Evolutionary conservation across 2,797 vertebrate species (phyloP), one percentile per base, ranked within the genome.

Genomic region (Pangasius mekongensis): DNA sequence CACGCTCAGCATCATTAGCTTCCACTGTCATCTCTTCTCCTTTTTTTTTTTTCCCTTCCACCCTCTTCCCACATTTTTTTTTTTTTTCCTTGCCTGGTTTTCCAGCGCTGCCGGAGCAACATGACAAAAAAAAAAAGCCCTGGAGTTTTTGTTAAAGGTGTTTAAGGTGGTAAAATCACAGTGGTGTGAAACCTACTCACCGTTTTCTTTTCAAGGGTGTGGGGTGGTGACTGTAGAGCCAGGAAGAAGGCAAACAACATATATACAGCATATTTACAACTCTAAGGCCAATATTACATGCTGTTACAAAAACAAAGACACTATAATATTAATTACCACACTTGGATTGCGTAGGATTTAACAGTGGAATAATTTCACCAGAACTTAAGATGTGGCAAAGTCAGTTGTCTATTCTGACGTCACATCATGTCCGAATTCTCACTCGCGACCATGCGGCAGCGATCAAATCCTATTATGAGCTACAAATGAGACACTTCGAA

Each of bases 1-100:
- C 92, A 92, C 92, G 91, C 91, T 94, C 94, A 92, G 93, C 93
- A 94, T 95, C 94, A 95, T 96, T 95, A 95, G 91, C 89, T 92
- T 92, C 69, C 89, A 86, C 52, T 74, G 66, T 85, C 66, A 11
- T 64, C 86, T 84, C 30, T 64, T 85, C 80, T 60, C 33, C 10
- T 64, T 20, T 49, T 78, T 27, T 5, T 58, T 10, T 39, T 4
- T 36, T 36, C 0, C 2, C 2, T 56, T 8, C 14, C 47, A 13
- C 54, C 90, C 88, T 90, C 84, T 90, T 87, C 89, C 92, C 73
- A 87, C 87, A 9, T 49, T 52, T 30, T 13, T 30, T 77, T 78
- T 33, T 11, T 47, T 74, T 24, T 33, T 49, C 30, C 16, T 71
- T 36, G 5, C 33, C 54, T 78, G 60, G 56, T 85, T 69, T 36